Conservation (phyloP, 2,888 invertebrate genomes). For the Ctena decussata region DNA sequence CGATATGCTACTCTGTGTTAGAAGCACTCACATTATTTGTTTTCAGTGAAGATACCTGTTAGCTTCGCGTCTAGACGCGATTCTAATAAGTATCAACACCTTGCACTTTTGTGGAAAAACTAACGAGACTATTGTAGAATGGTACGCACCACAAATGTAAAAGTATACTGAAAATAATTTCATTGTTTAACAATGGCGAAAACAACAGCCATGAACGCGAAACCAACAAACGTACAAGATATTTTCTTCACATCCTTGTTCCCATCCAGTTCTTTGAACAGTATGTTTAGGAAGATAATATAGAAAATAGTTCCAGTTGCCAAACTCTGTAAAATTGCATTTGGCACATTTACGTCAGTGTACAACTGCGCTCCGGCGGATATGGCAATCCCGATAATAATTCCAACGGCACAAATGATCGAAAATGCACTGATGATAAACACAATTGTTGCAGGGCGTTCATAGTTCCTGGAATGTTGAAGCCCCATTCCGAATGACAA, state of each 20-base stretch:
- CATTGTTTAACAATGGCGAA: slow-evolving; percentile 73
- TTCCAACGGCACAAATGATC: slow-evolving; percentile 78
- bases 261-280: slow-evolving; percentile 81
- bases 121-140: too few species aligned
- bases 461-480: slow-evolving; percentile 78
- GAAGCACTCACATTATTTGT: too few species aligned
- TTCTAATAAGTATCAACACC: too few species aligned
- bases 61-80: too few species aligned
- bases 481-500: slow-evolving; percentile 81
- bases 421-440: slow-evolving; percentile 77
- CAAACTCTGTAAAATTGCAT: slow-evolving; percentile 81
- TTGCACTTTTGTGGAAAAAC: too few species aligned
- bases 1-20: too few species aligned
- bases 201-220: slow-evolving; percentile 80
- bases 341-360: slow-evolving; percentile 79
- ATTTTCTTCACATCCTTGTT: slow-evolving; percentile 80
- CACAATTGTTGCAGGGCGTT: slow-evolving; percentile 77
- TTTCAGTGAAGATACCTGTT: too few species aligned
- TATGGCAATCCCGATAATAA: slow-evolving; percentile 79
- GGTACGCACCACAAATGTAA: too few species aligned
- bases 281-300: slow-evolving; percentile 82
- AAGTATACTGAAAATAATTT: too few species aligned
- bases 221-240: slow-evolving; percentile 81
- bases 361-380: slow-evolving; percentile 81
- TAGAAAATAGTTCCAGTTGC: slow-evolving; percentile 82